These are phyloP conservation scores for Apostichopus japonicus DNA, from an alignment of 35 echinoderm and acorn worm genomes.

Conservation along the genomic window DNA sequence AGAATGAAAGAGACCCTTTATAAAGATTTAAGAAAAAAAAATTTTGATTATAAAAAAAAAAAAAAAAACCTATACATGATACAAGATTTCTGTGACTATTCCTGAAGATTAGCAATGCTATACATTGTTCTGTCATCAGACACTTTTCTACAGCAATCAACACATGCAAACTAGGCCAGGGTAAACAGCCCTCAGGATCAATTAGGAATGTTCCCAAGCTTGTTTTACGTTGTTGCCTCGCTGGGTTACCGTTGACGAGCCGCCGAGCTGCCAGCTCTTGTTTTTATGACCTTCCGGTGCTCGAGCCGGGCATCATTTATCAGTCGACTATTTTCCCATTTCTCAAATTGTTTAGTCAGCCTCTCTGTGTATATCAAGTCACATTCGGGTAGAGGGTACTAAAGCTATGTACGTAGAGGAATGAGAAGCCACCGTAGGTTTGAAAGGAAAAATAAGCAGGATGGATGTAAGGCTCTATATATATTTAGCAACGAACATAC, in stretches of 20 bases:
- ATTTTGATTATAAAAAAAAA: too few relatives aligned
- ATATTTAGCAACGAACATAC: not conserved
- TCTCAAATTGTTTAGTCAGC: conserved; percentile 24
- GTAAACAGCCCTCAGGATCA: conserved; percentile 47
- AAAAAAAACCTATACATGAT: too few relatives aligned
- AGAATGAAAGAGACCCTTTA: too few relatives aligned
- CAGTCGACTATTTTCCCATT: conserved; percentile 23
- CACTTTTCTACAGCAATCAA: not conserved
- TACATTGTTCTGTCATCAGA: conserved; percentile 9
- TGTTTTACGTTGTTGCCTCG: not conserved
- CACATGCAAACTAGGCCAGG: conserved; percentile 24
- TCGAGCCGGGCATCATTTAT: conserved; percentile 11
- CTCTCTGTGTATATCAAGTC: conserved; percentile 20
- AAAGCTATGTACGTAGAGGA: not conserved
- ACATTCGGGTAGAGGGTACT: not conserved
- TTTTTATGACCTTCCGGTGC: conserved; percentile 35
- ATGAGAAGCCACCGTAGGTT: not conserved
- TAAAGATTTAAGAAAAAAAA: too few relatives aligned
- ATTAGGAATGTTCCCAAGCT: conserved; percentile 31
- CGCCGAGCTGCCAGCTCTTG: conserved; percentile 18
- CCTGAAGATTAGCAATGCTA: not conserved
- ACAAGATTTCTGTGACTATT: too few relatives aligned
- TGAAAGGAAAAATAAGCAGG: not conserved
- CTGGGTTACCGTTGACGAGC: conserved; percentile 9
- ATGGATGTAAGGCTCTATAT: not conserved